A percentile compares a stretch with the other conserved stretches of the same genome.
These are phyloP conservation scores for Lydus trimaculatus DNA, from an alignment of 2,888 invertebrate genomes.

Conservation along the genomic window DNA sequence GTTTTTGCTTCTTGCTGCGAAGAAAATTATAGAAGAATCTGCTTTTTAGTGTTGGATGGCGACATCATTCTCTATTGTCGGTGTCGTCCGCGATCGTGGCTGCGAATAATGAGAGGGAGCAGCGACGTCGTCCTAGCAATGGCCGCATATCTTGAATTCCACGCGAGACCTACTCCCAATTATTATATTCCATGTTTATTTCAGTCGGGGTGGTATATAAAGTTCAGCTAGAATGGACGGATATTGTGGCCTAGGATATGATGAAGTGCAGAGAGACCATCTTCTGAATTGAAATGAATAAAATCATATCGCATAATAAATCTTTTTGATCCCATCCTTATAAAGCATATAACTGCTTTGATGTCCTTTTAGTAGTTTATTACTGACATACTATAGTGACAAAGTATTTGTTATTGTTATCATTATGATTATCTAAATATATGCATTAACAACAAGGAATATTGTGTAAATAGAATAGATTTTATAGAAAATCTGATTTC, in stretches of 20 bases:
- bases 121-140: slow-evolving; percentile 44
- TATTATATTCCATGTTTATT: slow-evolving; percentile 56
- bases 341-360: slow-evolving; percentile 20
- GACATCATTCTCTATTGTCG: slow-evolving; percentile 1
- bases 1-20: too few relatives aligned
- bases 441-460: neutral
- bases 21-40: neutral
- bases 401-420: neutral
- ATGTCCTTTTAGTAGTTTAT: slow-evolving; percentile 19
- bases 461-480: neutral
- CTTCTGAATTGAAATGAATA: slow-evolving; percentile 49
- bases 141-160: slow-evolving; percentile 53
- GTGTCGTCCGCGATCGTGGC: slow-evolving; percentile 13
- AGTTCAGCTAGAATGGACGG: slow-evolving; percentile 45
- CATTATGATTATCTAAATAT: neutral
- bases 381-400: neutral
- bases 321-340: slow-evolving; percentile 28
- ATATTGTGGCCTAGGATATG: slow-evolving; percentile 53
- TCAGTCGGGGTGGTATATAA: slow-evolving; percentile 42
- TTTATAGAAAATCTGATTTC: slow-evolving; percentile 14
- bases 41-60: neutral
- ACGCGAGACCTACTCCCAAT: slow-evolving; percentile 49
- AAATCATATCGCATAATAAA: slow-evolving; percentile 40
- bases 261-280: slow-evolving; percentile 46
- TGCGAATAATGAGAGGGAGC: slow-evolving; percentile 41